A percentile compares a stretch with the other conserved stretches of the same genome.
phyloP scores from a whole-genome alignment of 2,888 invertebrate genomes.

The Drosophila subquinaria region DNA sequence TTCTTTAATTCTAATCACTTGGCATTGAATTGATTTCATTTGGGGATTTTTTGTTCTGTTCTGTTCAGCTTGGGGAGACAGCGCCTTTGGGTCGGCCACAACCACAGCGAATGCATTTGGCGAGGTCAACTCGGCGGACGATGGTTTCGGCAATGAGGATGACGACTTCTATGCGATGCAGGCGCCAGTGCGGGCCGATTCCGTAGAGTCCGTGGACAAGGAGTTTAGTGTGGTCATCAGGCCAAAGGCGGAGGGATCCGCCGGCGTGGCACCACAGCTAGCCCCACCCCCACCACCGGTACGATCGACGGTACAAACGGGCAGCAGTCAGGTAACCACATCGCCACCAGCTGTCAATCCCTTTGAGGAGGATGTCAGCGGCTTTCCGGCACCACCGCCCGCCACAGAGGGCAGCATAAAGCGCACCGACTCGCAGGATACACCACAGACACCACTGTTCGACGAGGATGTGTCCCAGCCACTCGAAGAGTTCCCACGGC shows the following conservation, averaged over 20 bases:
- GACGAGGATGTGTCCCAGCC: conserved; percentile 97
- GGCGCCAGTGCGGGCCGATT: conserved; percentile 89
- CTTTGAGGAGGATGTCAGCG: conserved; percentile 86
- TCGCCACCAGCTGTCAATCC: conserved; percentile 90
- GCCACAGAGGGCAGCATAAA: conserved; percentile 81
- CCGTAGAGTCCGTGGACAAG: conserved; percentile 91
- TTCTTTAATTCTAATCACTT: neutral
- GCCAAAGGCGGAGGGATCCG: conserved; percentile 86
- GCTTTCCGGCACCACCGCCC: conserved; percentile 78
- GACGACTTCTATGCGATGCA: conserved; percentile 93
- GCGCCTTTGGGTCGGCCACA: conserved; percentile 83
- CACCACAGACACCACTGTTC: conserved; percentile 96
- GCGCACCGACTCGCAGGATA: conserved; percentile 89
- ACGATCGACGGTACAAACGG: conserved; percentile 36
- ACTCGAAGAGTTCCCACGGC: conserved; percentile 95
- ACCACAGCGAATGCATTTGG: conserved; percentile 75
- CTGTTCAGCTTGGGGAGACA: conserved; percentile 84
- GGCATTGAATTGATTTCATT: neutral
- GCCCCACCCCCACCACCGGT: conserved; percentile 89
- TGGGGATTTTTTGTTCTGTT: neutral
- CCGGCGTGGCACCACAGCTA: conserved; percentile 89
- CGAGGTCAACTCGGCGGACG: conserved; percentile 79
- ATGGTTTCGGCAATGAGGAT: conserved; percentile 89
- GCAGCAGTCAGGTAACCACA: neutral
- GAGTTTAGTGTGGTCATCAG: conserved; percentile 93